These are phyloP conservation scores for Regulus satrapa DNA, from an alignment of 2,113 vertebrate genomes.

Conservation along the genomic window DNA sequence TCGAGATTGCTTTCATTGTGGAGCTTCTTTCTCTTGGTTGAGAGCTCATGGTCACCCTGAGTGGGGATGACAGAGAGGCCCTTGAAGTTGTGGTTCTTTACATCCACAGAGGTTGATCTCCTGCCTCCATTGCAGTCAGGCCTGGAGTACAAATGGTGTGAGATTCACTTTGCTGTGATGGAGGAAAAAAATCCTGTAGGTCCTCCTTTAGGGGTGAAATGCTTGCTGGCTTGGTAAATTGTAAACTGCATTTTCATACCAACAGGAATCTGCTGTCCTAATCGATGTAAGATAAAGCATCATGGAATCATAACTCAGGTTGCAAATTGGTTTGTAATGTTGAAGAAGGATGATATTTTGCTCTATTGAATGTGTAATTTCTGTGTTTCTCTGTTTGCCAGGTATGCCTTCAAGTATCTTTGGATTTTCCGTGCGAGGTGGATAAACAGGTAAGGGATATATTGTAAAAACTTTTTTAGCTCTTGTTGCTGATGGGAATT, in stretches of 20 bases:
- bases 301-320: not conserved
- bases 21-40: not conserved
- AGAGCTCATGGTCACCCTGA: not conserved
- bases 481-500: not conserved
- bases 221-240: not conserved
- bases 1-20: not conserved
- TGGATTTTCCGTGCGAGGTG: conserved; percentile 21
- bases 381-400: not conserved
- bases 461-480: not conserved
- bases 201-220: not conserved
- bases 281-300: not conserved
- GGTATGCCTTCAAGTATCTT: conserved; percentile 16
- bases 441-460: not conserved
- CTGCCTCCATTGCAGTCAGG: not conserved
- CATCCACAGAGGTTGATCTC: not conserved
- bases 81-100: not conserved
- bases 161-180: not conserved
- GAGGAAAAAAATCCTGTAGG: not conserved
- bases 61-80: not conserved
- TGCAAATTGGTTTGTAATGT: not conserved
- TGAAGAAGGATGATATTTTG: not conserved
- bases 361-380: not conserved
- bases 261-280: not conserved
- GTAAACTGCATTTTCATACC: not conserved
- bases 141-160: not conserved